Percentiles rank a stretch among this genome's conserved stretches.
Conservation (phyloP, 2,797 vertebrate genomes). For the Micropoecilia bifurca region DNA sequence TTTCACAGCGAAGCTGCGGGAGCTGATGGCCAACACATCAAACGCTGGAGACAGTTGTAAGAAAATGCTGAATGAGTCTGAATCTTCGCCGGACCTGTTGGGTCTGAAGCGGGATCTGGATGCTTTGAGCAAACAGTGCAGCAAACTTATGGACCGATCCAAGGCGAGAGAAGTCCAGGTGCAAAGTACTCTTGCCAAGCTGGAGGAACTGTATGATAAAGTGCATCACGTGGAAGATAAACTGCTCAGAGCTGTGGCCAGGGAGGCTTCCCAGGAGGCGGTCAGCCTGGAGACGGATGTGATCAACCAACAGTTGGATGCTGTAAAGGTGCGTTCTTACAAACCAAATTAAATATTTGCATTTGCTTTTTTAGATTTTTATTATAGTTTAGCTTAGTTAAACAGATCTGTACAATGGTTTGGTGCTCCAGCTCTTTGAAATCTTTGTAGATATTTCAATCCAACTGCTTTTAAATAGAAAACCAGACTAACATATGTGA, state of each 20-base stretch:
- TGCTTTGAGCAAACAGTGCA: constrained; percentile 93
- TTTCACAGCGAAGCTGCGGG: constrained; percentile 88
- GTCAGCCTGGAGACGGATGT: constrained; percentile 96
- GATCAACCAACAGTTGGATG: constrained; percentile 93
- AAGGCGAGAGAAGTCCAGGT: constrained; percentile 88
- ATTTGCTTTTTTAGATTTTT: not conserved
- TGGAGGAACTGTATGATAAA: constrained; percentile 88
- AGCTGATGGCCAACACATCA: constrained; percentile 86
- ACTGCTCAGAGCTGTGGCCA: constrained; percentile 83
- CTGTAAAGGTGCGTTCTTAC: constrained; percentile 90
- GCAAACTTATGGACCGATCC: constrained; percentile 93
- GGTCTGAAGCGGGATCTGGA: constrained; percentile 95
- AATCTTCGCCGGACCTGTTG: constrained; percentile 91
- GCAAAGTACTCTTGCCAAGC: constrained; percentile 78
- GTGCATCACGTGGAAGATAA: constrained; percentile 80
- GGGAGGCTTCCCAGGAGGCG: constrained; percentile 91
- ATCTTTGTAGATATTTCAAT: not conserved
- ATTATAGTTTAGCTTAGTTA: not conserved
- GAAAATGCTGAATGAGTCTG: constrained; percentile 88
- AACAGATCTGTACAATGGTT: not conserved
- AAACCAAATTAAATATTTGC: not conserved
- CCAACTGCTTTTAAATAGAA: not conserved
- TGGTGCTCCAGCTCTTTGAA: not conserved
- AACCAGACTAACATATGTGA: not conserved
- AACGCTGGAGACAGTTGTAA: constrained; percentile 90